Evolutionary conservation across 2,888 invertebrate genomes (phyloP).

Genomic region (Asteroscopus sphinx): DNA sequence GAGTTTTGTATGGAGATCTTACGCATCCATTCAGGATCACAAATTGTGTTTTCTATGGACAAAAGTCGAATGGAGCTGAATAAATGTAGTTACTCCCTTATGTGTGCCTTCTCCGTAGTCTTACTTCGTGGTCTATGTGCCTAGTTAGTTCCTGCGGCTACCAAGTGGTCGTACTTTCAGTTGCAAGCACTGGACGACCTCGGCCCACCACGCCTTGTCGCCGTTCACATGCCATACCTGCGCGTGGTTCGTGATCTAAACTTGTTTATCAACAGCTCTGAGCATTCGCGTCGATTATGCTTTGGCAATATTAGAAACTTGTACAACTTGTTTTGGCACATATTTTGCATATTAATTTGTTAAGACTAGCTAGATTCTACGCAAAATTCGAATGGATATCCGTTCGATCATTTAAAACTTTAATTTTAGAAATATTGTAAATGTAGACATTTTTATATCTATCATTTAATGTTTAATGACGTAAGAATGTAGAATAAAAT

Average conservation of each 20-base stretch:
- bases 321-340: constrained; percentile 39
- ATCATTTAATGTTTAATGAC: no score
- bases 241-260: constrained; percentile 78
- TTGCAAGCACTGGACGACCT: constrained; percentile 80
- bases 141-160: constrained; percentile 53
- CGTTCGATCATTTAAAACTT: constrained; percentile 4
- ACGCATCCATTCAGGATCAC: no score
- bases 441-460: no score
- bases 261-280: constrained; percentile 70
- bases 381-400: constrained; percentile 20
- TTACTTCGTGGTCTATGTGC: constrained; percentile 15
- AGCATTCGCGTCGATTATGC: constrained; percentile 52
- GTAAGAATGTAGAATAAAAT: no score
- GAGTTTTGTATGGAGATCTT: no score
- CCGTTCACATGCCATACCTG: constrained; percentile 84
- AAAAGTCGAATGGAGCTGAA: no score
- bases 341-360: constrained; percentile 48
- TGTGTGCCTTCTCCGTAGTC: constrained; percentile 12
- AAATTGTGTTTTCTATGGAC: no score
- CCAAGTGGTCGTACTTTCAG: constrained; percentile 77
- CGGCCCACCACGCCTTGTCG: constrained; percentile 75
- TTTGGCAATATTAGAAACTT: constrained; percentile 52
- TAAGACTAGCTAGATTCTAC: constrained; percentile 22
- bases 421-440: background rate
- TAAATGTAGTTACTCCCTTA: no score